phyloP scores from a whole-genome alignment of 1,140 invertebrate species.

The Zaprionus kolodkinae region DNA sequence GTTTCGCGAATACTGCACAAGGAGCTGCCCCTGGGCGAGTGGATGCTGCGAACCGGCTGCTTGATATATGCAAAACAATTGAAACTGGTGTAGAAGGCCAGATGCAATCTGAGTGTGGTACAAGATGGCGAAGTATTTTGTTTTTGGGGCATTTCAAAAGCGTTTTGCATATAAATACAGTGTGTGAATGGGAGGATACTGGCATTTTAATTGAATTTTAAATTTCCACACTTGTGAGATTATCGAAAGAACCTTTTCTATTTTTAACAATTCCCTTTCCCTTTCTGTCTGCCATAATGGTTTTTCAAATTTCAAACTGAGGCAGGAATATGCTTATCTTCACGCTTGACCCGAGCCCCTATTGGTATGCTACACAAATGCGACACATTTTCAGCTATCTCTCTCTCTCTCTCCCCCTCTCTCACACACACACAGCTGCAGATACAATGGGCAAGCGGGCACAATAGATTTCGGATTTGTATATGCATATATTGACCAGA shows the following conservation, averaged over 20 bases:
- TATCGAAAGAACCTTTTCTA: conserved; percentile 3
- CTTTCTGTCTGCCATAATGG: neutral
- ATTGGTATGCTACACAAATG: conserved; percentile 21
- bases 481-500: conserved; percentile 22
- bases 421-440: neutral
- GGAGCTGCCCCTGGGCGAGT: conserved; percentile 20
- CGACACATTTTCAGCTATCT: conserved; percentile 17
- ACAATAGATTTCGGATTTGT: conserved; percentile 37
- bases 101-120: no score
- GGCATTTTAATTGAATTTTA: conserved; percentile 4
- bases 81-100: neutral
- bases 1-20: conserved; percentile 14
- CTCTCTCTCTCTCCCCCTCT: neutral
- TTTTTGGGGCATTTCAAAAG: no score
- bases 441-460: neutral
- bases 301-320: conserved; percentile 12
- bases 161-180: neutral
- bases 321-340: conserved; percentile 31
- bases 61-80: conserved; percentile 38
- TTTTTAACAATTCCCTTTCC: neutral
- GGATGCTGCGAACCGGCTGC: no score
- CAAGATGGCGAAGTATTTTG: no score
- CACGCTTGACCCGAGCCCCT: conserved; percentile 33
- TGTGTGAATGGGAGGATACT: neutral
- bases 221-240: neutral